Evolutionary conservation across 1,140 invertebrate species (phyloP).

Genomic region (Achroia grisella): DNA sequence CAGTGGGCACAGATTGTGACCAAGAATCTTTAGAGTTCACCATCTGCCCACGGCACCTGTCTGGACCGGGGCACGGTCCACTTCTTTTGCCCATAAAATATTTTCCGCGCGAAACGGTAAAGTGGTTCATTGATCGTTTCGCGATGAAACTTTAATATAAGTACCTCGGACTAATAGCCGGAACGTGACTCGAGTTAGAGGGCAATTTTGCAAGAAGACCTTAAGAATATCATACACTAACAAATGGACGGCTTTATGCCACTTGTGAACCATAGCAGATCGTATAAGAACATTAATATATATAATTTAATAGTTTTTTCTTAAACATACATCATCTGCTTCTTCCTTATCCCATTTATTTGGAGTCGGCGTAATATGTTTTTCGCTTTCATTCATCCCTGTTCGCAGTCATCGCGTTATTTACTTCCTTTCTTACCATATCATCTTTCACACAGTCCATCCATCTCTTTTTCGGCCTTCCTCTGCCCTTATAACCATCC

Average conservation of each 20-base stretch:
- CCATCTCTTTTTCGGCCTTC: too few relatives aligned
- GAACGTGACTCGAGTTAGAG: conserved; percentile 54
- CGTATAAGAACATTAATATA: too few relatives aligned
- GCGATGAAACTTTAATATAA: conserved; percentile 60
- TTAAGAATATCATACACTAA: conserved; percentile 58
- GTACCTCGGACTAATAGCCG: conserved; percentile 56
- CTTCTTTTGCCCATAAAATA: conserved; percentile 43
- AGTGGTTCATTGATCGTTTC: conserved; percentile 52
- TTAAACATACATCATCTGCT: too few relatives aligned
- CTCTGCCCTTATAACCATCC: too few relatives aligned
- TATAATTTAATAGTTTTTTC: too few relatives aligned
- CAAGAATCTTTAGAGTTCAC: conserved; percentile 15
- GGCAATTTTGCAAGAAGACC: conserved; percentile 43
- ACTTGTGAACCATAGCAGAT: conserved; percentile 2
- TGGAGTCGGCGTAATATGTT: too few relatives aligned
- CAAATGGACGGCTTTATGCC: conserved; percentile 42
- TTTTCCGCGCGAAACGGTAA: conserved; percentile 43
- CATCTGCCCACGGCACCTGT: conserved; percentile 23
- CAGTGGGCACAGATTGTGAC: conserved; percentile 37
- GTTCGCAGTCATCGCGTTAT: too few relatives aligned
- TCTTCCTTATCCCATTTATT: too few relatives aligned
- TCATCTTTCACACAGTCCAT: too few relatives aligned
- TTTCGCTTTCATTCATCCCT: too few relatives aligned
- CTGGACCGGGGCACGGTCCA: conserved; percentile 27
- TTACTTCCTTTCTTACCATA: too few relatives aligned